phyloP scores from a whole-genome alignment of 1,140 invertebrate species.

The Cydia fagiglandana region DNA sequence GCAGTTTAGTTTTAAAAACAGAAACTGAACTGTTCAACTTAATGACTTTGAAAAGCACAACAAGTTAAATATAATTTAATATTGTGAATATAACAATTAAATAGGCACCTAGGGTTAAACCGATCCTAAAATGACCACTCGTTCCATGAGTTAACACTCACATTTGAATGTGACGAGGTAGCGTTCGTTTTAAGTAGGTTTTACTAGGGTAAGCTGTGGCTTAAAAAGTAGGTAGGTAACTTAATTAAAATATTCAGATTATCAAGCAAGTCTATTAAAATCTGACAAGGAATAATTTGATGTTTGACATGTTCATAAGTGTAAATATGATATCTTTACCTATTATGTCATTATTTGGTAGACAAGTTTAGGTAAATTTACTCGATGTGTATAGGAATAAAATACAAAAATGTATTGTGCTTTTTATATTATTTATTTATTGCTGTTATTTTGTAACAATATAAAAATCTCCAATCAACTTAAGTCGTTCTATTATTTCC shows the following conservation, averaged over 20 bases:
- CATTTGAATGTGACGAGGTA: too few species aligned
- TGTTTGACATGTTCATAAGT: slow-evolving; percentile 23
- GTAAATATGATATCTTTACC: slow-evolving; percentile 29
- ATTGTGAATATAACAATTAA: slow-evolving; percentile 28
- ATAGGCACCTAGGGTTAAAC: background rate
- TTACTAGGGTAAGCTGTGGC: slow-evolving; percentile 30
- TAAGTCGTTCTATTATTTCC: slow-evolving; percentile 28
- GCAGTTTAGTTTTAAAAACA: slow-evolving; percentile 39
- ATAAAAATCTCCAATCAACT: slow-evolving; percentile 53
- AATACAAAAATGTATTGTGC: slow-evolving; percentile 58
- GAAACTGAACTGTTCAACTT: slow-evolving; percentile 6
- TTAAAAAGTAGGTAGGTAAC: slow-evolving; percentile 38
- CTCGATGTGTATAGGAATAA: slow-evolving; percentile 45
- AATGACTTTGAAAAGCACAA: slow-evolving; percentile 35
- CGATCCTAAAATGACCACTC: background rate
- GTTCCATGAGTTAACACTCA: too few species aligned
- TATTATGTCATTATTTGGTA: slow-evolving; percentile 37
- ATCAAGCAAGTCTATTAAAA: slow-evolving; percentile 24
- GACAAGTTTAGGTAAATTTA: slow-evolving; percentile 37
- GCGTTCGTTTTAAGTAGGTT: background rate
- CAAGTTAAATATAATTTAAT: slow-evolving; percentile 33
- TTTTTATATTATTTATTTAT: slow-evolving; percentile 69
- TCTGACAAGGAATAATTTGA: slow-evolving; percentile 40
- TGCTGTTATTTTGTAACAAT: slow-evolving; percentile 63
- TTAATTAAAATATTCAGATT: slow-evolving; percentile 31